Evolutionary conservation across 2,888 invertebrate genomes (phyloP).

Genomic region (Steinernema scapterisci): DNA sequence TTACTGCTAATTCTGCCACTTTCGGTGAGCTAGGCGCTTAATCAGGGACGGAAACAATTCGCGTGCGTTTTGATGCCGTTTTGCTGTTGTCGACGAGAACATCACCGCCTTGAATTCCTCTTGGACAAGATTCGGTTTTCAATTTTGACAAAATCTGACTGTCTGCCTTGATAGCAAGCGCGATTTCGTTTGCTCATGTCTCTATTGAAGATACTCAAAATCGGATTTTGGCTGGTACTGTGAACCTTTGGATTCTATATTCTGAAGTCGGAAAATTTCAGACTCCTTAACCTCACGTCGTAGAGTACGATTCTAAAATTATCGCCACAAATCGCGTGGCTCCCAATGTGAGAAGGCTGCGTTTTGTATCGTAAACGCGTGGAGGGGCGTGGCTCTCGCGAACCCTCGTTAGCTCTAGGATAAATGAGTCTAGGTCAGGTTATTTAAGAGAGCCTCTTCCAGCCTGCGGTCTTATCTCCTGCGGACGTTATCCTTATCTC

Average conservation of each 20-base stretch:
- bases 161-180: no score
- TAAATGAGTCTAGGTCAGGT: conserved; percentile 24
- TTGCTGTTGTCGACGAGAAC: not conserved
- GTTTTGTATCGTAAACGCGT: conserved; percentile 24
- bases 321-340: no score
- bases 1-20: not conserved
- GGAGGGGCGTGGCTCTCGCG: conserved; percentile 2
- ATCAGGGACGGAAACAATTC: not conserved
- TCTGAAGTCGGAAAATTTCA: not conserved
- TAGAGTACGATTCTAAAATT: no score
- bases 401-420: not conserved
- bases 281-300: no score
- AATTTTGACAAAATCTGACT: no score
- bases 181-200: no score
- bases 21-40: not conserved
- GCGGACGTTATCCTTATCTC: not conserved
- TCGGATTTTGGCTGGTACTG: not conserved
- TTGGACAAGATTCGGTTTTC: no score
- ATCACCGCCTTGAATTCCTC: not conserved
- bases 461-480: not conserved
- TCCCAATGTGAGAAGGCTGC: no score
- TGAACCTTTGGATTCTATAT: not conserved
- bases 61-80: not conserved
- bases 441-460: not conserved
- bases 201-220: no score